Conservation (phyloP, 2,113 vertebrate species). For the Xerus inauris region DNA sequence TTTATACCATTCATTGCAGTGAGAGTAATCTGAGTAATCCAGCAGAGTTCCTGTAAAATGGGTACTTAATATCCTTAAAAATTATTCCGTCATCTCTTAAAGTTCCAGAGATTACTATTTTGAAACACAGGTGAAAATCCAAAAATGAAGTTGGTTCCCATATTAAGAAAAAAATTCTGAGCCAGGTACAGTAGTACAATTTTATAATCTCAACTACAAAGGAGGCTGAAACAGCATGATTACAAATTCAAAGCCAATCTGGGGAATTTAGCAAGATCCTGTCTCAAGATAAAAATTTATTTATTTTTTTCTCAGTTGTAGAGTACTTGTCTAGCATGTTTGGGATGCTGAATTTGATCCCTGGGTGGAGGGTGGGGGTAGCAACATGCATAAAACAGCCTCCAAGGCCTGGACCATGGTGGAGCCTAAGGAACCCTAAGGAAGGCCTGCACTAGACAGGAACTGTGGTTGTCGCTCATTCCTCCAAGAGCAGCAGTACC, state of each 20-base stretch:
- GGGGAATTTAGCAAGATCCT: background rate
- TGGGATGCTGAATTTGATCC: background rate
- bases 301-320: background rate
- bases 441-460: background rate
- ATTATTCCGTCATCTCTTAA: background rate
- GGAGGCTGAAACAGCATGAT: background rate
- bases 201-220: background rate
- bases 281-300: background rate
- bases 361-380: too few species aligned
- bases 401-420: background rate
- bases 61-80: background rate
- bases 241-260: background rate
- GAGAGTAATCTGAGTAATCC: background rate
- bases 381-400: background rate
- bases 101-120: slow-evolving; percentile 30
- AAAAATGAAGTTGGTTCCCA: background rate
- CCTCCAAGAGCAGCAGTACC: background rate
- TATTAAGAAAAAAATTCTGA: background rate
- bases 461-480: background rate
- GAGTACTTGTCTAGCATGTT: too few species aligned
- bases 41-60: background rate
- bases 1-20: background rate
- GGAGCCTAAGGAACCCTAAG: background rate
- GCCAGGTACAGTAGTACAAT: background rate
- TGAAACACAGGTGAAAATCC: background rate